A percentile compares a stretch with the other conserved stretches of the same genome.
These are phyloP conservation scores for Linepithema humile DNA, from an alignment of 1,140 invertebrate genomes.

Conservation along the genomic window DNA sequence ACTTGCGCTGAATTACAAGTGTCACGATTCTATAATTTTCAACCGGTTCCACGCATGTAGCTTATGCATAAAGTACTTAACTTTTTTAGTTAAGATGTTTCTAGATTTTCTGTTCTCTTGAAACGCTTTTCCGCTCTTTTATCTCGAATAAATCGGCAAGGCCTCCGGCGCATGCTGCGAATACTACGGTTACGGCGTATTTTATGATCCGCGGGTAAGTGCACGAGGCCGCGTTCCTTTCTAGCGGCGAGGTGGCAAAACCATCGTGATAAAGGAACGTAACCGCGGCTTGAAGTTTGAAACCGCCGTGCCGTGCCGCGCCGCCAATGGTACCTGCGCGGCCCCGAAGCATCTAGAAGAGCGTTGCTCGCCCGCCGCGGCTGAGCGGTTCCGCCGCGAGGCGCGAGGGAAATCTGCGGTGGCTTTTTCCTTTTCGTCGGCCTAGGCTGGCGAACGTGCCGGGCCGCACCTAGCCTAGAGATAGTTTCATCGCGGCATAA, in stretches of 20 bases:
- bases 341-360: neutral
- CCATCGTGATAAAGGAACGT: constrained; percentile 74
- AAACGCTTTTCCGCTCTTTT: constrained; percentile 8
- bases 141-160: constrained; percentile 9
- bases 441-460: constrained; percentile 40
- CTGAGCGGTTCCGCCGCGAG: constrained; percentile 43
- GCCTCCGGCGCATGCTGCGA: constrained; percentile 51
- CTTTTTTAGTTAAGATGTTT: neutral
- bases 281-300: constrained; percentile 23
- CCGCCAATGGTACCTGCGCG: constrained; percentile 35
- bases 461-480: constrained; percentile 57
- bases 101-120: neutral
- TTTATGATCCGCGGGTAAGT: constrained; percentile 73
- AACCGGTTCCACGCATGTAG: neutral
- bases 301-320: constrained; percentile 46
- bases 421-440: constrained; percentile 57
- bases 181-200: constrained; percentile 70
- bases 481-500: constrained; percentile 64
- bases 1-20: too few relatives aligned
- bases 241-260: constrained; percentile 75
- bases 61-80: neutral
- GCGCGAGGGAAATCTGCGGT: constrained; percentile 63
- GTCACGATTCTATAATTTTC: neutral
- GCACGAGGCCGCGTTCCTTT: constrained; percentile 69
- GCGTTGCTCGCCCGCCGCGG: constrained; percentile 33